A percentile compares a stretch with the other conserved stretches of the same genome.
phyloP scores from a whole-genome alignment of 2,113 vertebrate species.

The Glaucidium brasilianum region DNA sequence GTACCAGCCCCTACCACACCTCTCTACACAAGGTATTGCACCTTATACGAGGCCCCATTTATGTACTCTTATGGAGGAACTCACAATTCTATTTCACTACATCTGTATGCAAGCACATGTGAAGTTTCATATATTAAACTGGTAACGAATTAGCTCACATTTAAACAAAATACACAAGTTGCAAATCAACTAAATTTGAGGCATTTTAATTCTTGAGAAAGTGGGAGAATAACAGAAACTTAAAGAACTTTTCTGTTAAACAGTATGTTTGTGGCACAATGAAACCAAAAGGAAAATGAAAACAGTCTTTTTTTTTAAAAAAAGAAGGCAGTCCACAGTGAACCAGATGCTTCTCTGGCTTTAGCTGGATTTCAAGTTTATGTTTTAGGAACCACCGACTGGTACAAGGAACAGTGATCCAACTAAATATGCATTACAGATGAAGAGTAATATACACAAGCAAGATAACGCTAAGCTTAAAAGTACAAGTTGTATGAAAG shows the following conservation, averaged over 20 bases:
- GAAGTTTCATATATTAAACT: not conserved
- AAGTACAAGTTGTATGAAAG: not conserved
- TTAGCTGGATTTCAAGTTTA: not conserved
- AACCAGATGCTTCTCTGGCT: not conserved
- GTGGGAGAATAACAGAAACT: not conserved
- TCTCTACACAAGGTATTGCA: not conserved
- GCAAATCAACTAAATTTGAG: not conserved
- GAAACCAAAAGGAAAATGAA: not conserved
- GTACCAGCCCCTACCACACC: not conserved
- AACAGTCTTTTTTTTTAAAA: not conserved
- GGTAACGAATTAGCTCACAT: not conserved
- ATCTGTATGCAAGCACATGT: not conserved
- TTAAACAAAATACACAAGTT: not conserved
- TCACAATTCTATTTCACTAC: not conserved
- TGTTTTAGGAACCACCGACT: not conserved
- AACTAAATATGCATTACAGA: not conserved
- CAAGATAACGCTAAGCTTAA: not conserved
- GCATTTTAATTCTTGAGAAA: not conserved
- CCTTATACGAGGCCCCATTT: not conserved
- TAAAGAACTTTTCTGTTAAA: not conserved
- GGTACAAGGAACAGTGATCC: not conserved
- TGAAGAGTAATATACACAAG: not conserved
- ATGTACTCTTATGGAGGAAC: rapidly evolving
- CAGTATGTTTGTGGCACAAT: not conserved
- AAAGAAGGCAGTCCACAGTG: not conserved